A percentile compares a stretch with the other conserved stretches of the same genome.
Evolutionary conservation across 2,797 vertebrate genomes (phyloP).

Genomic region (Esox lucius): DNA sequence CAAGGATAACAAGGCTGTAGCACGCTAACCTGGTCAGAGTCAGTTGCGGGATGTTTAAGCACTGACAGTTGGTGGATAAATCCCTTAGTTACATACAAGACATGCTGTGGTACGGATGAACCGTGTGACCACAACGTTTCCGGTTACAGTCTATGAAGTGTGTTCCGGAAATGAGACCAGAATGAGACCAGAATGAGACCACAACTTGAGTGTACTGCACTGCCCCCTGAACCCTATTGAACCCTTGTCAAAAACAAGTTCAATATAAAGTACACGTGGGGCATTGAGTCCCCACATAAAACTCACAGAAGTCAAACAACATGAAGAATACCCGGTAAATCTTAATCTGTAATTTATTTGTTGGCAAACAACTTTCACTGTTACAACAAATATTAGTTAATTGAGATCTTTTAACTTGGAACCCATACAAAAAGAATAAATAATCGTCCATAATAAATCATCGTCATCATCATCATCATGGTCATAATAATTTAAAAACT

Average conservation of each 20-base stretch:
- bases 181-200: no score
- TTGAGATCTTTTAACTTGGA: constrained; percentile 97
- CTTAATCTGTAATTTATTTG: constrained; percentile 99
- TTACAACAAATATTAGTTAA: constrained; percentile 99
- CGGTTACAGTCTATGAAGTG: no score
- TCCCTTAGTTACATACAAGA: no score
- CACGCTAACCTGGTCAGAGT: not conserved
- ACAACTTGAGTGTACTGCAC: not conserved
- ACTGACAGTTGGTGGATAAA: no score
- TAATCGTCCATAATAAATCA: constrained; percentile 82
- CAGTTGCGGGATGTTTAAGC: no score
- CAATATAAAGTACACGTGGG: not conserved
- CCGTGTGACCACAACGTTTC: no score
- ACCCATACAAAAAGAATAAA: constrained; percentile 99
- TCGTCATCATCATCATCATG: constrained; percentile 77
- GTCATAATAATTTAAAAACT: constrained; percentile 75
- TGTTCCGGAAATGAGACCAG: no score
- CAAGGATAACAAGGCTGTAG: not conserved
- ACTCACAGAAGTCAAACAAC: not conserved
- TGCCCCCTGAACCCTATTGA: not conserved
- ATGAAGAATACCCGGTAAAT: constrained; percentile 55
- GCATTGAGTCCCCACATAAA: not conserved
- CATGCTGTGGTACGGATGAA: no score
- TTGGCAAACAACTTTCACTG: constrained; percentile 99
- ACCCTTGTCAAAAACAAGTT: not conserved